Evolutionary conservation across 2,888 invertebrate species (phyloP).

Genomic region (Eugnorisma glareosa): DNA sequence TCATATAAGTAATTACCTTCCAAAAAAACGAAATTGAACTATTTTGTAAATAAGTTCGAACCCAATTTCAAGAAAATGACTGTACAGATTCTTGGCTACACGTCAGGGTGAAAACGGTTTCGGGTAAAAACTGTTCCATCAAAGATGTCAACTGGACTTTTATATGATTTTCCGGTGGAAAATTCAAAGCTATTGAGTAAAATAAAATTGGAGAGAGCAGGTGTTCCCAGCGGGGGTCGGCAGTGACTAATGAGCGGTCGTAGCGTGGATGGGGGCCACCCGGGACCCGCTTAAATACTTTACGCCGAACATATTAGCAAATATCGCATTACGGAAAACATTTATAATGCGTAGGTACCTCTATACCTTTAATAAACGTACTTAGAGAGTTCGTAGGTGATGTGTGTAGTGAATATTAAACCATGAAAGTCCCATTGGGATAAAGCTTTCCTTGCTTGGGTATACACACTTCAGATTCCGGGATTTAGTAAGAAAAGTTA

Average conservation of each 20-base stretch:
- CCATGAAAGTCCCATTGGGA: constrained; percentile 32
- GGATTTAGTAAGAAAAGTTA: constrained; percentile 27
- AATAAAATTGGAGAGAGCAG: constrained; percentile 75
- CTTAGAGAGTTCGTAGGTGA: constrained; percentile 20
- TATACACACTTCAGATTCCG: not conserved
- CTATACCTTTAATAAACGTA: constrained; percentile 22
- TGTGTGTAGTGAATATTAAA: constrained; percentile 45
- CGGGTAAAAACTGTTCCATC: constrained; percentile 49
- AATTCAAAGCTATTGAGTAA: constrained; percentile 72
- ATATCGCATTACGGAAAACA: constrained; percentile 55
- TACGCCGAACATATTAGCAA: constrained; percentile 68
- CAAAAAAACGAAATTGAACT: not conserved
- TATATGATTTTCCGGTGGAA: constrained; percentile 73
- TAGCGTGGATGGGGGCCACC: constrained; percentile 74
- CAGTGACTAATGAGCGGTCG: constrained; percentile 82
- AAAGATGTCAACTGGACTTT: constrained; percentile 68
- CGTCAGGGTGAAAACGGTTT: constrained; percentile 26
- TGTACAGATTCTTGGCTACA: not conserved
- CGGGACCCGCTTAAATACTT: constrained; percentile 73
- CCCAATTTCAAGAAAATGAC: not conserved
- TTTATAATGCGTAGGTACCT: constrained; percentile 37
- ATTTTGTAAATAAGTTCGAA: not conserved
- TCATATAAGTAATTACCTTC: not conserved
- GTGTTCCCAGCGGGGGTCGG: constrained; percentile 72
- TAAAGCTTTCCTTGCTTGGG: not conserved